phyloP scores from a whole-genome alignment of 2,888 invertebrate species.

The Notocelia uddmanniana region DNA sequence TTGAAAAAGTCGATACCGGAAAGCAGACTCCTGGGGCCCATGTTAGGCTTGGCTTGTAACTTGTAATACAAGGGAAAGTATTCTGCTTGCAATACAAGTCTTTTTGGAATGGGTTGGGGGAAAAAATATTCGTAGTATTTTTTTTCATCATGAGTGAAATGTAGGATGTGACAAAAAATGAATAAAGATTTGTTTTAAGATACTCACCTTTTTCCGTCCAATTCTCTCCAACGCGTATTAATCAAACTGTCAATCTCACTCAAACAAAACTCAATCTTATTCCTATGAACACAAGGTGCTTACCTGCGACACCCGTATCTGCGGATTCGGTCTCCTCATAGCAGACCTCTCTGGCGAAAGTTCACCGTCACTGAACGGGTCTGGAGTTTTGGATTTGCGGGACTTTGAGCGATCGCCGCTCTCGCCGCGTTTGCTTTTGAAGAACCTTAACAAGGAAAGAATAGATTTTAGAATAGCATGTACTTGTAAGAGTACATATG shows the following conservation, averaged over 20 bases:
- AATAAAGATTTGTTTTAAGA: too few species aligned
- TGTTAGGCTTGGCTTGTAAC: too few species aligned
- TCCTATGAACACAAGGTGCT: neutral
- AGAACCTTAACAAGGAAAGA: conserved; percentile 87
- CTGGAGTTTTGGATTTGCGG: conserved; percentile 90
- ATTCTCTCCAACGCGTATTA: neutral
- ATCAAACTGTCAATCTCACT: conserved; percentile 22
- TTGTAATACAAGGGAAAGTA: too few species aligned
- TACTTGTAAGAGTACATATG: neutral
- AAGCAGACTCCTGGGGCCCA: too few species aligned
- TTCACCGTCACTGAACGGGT: conserved; percentile 84
- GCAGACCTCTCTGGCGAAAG: conserved; percentile 74
- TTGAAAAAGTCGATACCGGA: too few species aligned
- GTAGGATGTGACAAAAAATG: too few species aligned
- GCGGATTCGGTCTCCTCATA: conserved; percentile 73
- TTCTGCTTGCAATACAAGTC: too few species aligned
- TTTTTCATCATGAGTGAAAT: too few species aligned
- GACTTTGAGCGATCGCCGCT: conserved; percentile 88
- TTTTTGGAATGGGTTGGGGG: too few species aligned
- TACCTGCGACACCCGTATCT: conserved; percentile 85
- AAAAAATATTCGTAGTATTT: too few species aligned
- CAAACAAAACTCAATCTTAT: conserved; percentile 38
- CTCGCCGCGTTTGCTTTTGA: conserved; percentile 92
- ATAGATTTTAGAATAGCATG: neutral
- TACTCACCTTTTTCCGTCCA: too few species aligned